Evolutionary conservation across 2,113 vertebrate genomes (phyloP).

Genomic region (Clinocottus analis): DNA sequence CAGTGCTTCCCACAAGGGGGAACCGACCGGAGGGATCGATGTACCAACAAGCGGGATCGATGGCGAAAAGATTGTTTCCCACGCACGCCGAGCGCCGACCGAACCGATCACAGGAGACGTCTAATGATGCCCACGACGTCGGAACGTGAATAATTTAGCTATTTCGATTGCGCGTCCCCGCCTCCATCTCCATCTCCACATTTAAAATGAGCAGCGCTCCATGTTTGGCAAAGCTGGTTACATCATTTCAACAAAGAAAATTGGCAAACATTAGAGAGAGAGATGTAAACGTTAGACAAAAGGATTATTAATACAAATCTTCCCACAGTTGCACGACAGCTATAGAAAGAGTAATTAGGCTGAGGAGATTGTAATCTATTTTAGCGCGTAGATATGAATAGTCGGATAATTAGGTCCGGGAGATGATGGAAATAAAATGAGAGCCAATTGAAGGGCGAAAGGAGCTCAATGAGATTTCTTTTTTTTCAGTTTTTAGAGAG

Average conservation of each 20-base stretch:
- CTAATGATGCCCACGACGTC: conserved; percentile 16
- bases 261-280: not conserved
- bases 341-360: conserved; percentile 69
- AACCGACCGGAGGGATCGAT: conserved; percentile 51
- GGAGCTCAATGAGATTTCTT: no score
- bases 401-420: conserved; percentile 64
- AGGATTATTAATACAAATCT: conserved; percentile 55
- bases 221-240: conserved; percentile 3
- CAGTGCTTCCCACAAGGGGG: conserved; percentile 30
- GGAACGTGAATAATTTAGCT: conserved; percentile 13
- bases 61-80: conserved; percentile 47
- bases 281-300: conserved; percentile 20
- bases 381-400: conserved; percentile 69
- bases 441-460: conserved; percentile 58
- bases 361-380: conserved; percentile 74
- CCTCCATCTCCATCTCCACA: not conserved
- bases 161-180: not conserved
- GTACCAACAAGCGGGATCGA: conserved; percentile 38
- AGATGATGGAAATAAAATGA: conserved; percentile 47
- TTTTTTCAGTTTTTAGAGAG: not conserved
- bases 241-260: not conserved
- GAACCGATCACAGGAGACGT: not conserved
- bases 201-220: not conserved
- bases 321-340: conserved; percentile 45
- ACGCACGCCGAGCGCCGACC: not conserved